Conservation (phyloP, 1,140 invertebrate species). For the Drosophila hydei region DNA sequence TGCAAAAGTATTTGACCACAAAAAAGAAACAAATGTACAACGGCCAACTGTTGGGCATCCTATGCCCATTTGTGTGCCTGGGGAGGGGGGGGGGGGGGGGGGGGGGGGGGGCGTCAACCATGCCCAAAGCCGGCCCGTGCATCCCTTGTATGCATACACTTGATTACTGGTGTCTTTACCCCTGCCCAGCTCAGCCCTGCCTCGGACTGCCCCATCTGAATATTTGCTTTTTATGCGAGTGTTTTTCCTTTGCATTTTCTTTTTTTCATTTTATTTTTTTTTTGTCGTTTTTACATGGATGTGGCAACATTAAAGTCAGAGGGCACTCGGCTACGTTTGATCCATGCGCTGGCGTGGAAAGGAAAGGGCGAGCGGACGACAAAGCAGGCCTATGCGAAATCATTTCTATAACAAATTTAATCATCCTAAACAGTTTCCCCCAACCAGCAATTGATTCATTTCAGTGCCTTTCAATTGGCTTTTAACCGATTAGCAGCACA, state of each 20-base stretch:
- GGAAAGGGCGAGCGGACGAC: conserved; percentile 25
- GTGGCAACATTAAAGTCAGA: conserved; percentile 58
- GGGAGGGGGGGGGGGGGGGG: not conserved
- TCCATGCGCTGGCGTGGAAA: conserved; percentile 19
- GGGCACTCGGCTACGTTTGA: conserved; percentile 29
- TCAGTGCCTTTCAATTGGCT: conserved; percentile 78
- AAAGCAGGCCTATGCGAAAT: conserved; percentile 53
- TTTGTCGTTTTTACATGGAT: conserved; percentile 17
- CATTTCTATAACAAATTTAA: conserved; percentile 80
- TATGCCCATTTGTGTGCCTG: conserved; percentile 44
- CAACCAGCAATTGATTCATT: conserved; percentile 70
- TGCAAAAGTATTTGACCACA: conserved; percentile 80
- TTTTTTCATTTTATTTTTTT: conserved; percentile 37
- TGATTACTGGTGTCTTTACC: conserved; percentile 73
- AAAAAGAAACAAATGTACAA: conserved; percentile 82
- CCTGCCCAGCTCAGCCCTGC: not conserved
- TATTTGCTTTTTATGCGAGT: conserved; percentile 76
- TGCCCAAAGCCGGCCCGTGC: conserved; percentile 1
- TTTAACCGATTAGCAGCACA: conserved; percentile 69
- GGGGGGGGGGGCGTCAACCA: conserved; percentile 10
- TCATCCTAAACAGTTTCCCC: conserved; percentile 72
- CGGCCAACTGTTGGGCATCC: conserved; percentile 31
- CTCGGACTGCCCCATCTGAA: conserved; percentile 12
- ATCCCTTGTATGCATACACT: conserved; percentile 73
- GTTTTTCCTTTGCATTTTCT: conserved; percentile 38